Evolutionary conservation across 2,113 vertebrate species (phyloP).

Genomic region (Synchiropus splendidus): DNA sequence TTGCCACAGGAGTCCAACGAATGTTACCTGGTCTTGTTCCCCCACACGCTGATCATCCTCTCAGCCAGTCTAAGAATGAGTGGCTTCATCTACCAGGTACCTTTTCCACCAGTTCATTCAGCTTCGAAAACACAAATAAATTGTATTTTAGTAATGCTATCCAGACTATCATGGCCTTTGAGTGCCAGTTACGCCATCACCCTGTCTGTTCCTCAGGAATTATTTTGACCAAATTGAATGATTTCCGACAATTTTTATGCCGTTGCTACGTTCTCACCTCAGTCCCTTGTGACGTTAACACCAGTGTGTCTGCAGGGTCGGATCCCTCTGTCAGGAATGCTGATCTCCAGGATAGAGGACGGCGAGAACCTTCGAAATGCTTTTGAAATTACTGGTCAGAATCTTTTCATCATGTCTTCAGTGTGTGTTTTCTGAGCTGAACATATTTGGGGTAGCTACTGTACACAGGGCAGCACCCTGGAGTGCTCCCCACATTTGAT

Average conservation of each 20-base stretch:
- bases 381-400: slow-evolving; percentile 92
- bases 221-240: too few species aligned
- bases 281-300: too few species aligned
- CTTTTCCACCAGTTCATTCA: background rate
- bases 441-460: too few species aligned
- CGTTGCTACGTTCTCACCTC: too few species aligned
- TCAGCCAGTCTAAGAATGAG: slow-evolving; percentile 95
- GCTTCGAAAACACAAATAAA: too few species aligned
- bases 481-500: too few species aligned
- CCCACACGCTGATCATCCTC: slow-evolving; percentile 83
- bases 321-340: slow-evolving; percentile 83
- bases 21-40: slow-evolving; percentile 88
- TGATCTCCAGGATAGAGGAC: slow-evolving; percentile 85
- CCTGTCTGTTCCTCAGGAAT: too few species aligned
- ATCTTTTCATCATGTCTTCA: background rate
- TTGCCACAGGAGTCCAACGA: slow-evolving; percentile 81
- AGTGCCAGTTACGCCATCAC: too few species aligned
- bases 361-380: slow-evolving; percentile 80
- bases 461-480: too few species aligned
- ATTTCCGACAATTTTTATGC: too few species aligned
- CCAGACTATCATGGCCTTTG: too few species aligned
- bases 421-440: background rate
- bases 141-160: too few species aligned
- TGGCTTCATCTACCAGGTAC: slow-evolving; percentile 95
- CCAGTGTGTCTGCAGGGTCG: slow-evolving; percentile 68